Percentiles rank a stretch among this genome's conserved stretches.
Evolutionary conservation across 2,888 invertebrate genomes (phyloP).

Genomic region (Troides helena): DNA sequence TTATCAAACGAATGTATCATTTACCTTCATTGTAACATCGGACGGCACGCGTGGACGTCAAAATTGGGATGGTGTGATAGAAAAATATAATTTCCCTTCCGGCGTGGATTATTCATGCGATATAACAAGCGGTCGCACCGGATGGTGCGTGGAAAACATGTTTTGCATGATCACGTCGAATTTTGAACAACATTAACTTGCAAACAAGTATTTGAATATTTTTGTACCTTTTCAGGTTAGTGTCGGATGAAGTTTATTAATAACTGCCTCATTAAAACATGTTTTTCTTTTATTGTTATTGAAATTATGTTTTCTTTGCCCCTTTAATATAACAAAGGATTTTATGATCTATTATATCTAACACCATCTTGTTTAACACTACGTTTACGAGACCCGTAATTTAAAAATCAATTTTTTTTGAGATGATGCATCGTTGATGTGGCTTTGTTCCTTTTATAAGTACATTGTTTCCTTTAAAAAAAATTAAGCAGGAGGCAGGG

Average conservation of each 20-base stretch:
- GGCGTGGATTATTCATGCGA: constrained; percentile 52
- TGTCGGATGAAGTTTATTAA: background rate
- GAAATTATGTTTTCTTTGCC: background rate
- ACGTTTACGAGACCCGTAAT: too few species aligned
- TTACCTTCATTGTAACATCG: constrained; percentile 24
- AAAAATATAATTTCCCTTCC: constrained; percentile 46
- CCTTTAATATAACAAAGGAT: too few species aligned
- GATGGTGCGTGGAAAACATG: constrained; percentile 46
- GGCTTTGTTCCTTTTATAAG: too few species aligned
- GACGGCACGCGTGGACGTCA: constrained; percentile 7
- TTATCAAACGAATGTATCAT: constrained; percentile 12
- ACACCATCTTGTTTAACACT: too few species aligned
- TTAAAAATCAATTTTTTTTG: too few species aligned
- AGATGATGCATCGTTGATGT: too few species aligned
- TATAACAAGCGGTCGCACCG: constrained; percentile 46
- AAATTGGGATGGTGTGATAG: constrained; percentile 35
- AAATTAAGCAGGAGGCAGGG: too few species aligned
- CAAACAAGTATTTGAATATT: constrained; percentile 22
- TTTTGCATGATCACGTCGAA: constrained; percentile 38
- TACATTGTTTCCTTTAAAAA: too few species aligned
- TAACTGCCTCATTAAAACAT: background rate
- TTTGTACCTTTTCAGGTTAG: background rate
- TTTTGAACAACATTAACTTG: constrained; percentile 40
- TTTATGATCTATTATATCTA: too few species aligned
- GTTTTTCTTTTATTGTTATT: background rate